Evolutionary conservation across 2,113 vertebrate species (phyloP).

Genomic region (sheep (Ovis aries)): ARS-UI_Ramb_v3.0 NC_056060.1:99181501-99182000

Average conservation of each 20-base stretch:
- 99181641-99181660: constrained; percentile 15
- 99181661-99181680: background rate
- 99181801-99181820: background rate
- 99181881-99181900: background rate
- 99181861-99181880: background rate
- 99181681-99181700: background rate
- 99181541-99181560: fast-evolving
- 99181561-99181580: background rate
- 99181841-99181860: background rate
- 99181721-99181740: background rate
- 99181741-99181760: background rate
- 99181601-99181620: constrained; percentile 65
- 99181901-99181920: background rate
- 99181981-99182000: background rate
- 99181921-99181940: constrained; percentile 22
- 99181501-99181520: constrained; percentile 49
- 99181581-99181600: constrained; percentile 61
- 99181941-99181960: background rate
- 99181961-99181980: background rate
- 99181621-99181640: constrained; percentile 69
- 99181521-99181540: background rate
- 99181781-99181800: background rate
- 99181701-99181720: constrained; percentile 30
- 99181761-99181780: background rate
- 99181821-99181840: background rate